phyloP scores from a whole-genome alignment of 2,888 invertebrate species.

The Physocephala rufipes region DNA sequence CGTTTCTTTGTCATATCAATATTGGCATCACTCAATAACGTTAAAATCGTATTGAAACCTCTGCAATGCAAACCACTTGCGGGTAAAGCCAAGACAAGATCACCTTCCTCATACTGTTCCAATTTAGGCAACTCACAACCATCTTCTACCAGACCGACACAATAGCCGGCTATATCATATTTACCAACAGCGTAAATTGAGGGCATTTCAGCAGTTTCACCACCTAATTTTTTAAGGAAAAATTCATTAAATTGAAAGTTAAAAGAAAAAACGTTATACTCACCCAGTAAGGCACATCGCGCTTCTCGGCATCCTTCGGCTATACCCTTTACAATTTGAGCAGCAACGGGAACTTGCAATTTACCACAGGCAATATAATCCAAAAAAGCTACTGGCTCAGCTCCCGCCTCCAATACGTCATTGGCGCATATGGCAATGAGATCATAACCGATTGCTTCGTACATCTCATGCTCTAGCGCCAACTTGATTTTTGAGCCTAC shows the following conservation, averaged over 20 bases:
- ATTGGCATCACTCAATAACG: slow-evolving; percentile 75
- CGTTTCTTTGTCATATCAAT: slow-evolving; percentile 71
- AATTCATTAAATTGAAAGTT: slow-evolving; percentile 10
- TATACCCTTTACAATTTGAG: slow-evolving; percentile 84
- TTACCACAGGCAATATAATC: slow-evolving; percentile 96
- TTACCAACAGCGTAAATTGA: slow-evolving; percentile 87
- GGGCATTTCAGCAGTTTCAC: slow-evolving; percentile 98
- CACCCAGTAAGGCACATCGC: slow-evolving; percentile 89
- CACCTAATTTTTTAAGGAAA: slow-evolving; percentile 66
- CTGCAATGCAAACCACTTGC: slow-evolving; percentile 95
- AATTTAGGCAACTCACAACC: slow-evolving; percentile 74
- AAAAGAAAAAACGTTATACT: slow-evolving; percentile 44
- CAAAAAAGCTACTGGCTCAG: slow-evolving; percentile 94
- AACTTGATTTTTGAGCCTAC: slow-evolving; percentile 97
- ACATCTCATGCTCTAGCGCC: slow-evolving; percentile 80
- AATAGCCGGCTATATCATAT: slow-evolving; percentile 96
- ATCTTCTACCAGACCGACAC: slow-evolving; percentile 91
- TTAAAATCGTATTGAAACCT: slow-evolving; percentile 90
- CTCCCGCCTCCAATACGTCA: slow-evolving; percentile 94
- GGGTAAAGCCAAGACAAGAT: slow-evolving; percentile 84
- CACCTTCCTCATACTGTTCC: slow-evolving; percentile 75
- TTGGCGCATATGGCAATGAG: slow-evolving; percentile 98
- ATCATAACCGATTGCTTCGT: slow-evolving; percentile 90
- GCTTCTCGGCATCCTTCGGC: slow-evolving; percentile 87
- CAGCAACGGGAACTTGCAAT: slow-evolving; percentile 79